These are phyloP conservation scores for Latrodectus geometricus DNA, from an alignment of 1,140 invertebrate species.

Conservation along the genomic window DNA sequence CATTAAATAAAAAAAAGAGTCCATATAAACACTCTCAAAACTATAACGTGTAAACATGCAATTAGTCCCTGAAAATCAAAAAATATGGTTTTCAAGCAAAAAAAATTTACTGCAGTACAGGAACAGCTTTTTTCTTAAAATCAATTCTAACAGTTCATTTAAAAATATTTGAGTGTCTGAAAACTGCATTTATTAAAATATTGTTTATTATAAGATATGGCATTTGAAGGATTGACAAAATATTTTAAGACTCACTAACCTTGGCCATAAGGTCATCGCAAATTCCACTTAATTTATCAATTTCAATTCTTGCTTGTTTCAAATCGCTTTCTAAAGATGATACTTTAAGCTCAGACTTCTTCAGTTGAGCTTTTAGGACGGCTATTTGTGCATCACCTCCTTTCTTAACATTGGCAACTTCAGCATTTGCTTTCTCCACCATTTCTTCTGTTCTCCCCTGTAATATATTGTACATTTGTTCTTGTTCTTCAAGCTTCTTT, in stretches of 20 bases:
- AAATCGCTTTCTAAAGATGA: slow-evolving; percentile 75
- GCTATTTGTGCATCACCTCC: slow-evolving; percentile 77
- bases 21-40: too few species aligned
- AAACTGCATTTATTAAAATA: too few species aligned
- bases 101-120: too few species aligned
- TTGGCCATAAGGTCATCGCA: slow-evolving; percentile 57
- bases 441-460: slow-evolving; percentile 75
- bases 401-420: slow-evolving; percentile 77
- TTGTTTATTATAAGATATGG: too few species aligned
- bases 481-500: slow-evolving; percentile 73
- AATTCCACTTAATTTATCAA: slow-evolving; percentile 34
- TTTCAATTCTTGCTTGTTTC: slow-evolving; percentile 69
- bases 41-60: too few species aligned
- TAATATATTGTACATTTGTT: slow-evolving; percentile 74
- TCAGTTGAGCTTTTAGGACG: slow-evolving; percentile 80
- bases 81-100: too few species aligned
- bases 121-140: too few species aligned
- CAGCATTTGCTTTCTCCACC: slow-evolving; percentile 77
- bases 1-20: too few species aligned
- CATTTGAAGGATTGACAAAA: too few species aligned
- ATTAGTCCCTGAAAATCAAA: too few species aligned
- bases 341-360: slow-evolving; percentile 80
- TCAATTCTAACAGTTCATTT: too few species aligned
- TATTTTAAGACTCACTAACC: slow-evolving; percentile 32
- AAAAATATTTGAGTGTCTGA: too few species aligned